Conservation (phyloP, 2,888 invertebrate species). For the Thymelicus sylvestris region DNA sequence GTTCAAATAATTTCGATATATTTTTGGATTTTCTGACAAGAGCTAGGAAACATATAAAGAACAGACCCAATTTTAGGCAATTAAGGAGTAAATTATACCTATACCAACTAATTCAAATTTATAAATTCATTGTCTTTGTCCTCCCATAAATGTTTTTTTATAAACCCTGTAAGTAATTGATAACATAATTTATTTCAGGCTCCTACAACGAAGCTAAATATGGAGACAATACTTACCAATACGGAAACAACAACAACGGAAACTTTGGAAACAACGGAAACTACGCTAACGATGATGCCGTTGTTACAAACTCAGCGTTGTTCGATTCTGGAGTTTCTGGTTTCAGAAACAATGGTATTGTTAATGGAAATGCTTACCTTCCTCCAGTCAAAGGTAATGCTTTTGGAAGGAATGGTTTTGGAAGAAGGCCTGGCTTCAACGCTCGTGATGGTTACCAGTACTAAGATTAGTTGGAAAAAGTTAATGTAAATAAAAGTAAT, state of each 20-base stretch:
- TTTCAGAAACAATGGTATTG: slow-evolving; percentile 30
- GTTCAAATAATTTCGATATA: no score
- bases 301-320: slow-evolving; percentile 61
- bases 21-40: no score
- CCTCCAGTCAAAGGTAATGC: slow-evolving; percentile 51
- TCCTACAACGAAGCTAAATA: slow-evolving; percentile 72
- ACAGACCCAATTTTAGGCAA: no score
- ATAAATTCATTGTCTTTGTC: no score
- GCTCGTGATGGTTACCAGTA: slow-evolving; percentile 60
- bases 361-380: slow-evolving; percentile 56
- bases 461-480: slow-evolving; percentile 38
- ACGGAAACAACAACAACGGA: slow-evolving; percentile 42
- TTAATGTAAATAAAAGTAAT: slow-evolving; percentile 24
- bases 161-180: no score
- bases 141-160: no score
- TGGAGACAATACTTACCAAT: slow-evolving; percentile 31
- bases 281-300: slow-evolving; percentile 50
- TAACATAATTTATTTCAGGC: slow-evolving; percentile 52
- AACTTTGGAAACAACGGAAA: slow-evolving; percentile 36
- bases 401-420: slow-evolving; percentile 42
- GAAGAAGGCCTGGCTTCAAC: slow-evolving; percentile 53
- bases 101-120: no score
- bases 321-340: slow-evolving; percentile 38
- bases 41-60: no score
- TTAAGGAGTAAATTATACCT: no score